Evolutionary conservation across 2,888 invertebrate genomes (phyloP).

Genomic region (Nomada fucata): DNA sequence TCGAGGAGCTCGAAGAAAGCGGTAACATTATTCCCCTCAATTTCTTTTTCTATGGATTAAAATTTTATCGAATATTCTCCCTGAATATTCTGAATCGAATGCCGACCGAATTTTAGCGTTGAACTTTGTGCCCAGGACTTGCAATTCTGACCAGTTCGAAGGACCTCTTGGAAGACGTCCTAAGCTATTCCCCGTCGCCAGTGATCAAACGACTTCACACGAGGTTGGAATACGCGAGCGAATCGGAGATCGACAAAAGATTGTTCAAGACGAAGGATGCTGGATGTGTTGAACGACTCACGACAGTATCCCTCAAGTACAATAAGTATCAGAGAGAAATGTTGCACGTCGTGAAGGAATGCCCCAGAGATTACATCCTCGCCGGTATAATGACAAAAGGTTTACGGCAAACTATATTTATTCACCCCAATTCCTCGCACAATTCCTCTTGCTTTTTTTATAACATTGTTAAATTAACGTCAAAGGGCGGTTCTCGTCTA

Average conservation of each 20-base stretch:
- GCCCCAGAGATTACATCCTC: conserved; percentile 43
- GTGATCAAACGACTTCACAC: conserved; percentile 20
- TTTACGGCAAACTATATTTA: neutral
- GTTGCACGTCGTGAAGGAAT: conserved; percentile 50
- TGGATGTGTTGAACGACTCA: conserved; percentile 26
- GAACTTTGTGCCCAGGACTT: conserved; percentile 11
- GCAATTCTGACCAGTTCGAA: conserved; percentile 21
- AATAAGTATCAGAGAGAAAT: neutral
- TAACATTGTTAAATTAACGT: neutral
- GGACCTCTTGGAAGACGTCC: conserved; percentile 44
- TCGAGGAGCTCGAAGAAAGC: conserved; percentile 56
- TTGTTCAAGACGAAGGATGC: conserved; percentile 43
- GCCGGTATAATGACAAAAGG: conserved; percentile 43
- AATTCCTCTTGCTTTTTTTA: neutral
- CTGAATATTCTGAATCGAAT: too few relatives aligned
- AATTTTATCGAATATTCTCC: neutral
- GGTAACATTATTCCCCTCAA: conserved; percentile 33
- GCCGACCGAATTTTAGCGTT: too few relatives aligned
- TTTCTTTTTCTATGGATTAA: neutral
- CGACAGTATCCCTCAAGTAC: conserved; percentile 10
- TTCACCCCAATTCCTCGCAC: neutral
- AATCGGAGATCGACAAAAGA: conserved; percentile 32
- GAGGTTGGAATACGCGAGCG: conserved; percentile 38
- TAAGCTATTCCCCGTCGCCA: conserved; percentile 12
- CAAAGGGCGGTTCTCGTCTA: neutral